phyloP scores from a whole-genome alignment of 2,888 invertebrate species.

The Teleiodes luculella region DNA sequence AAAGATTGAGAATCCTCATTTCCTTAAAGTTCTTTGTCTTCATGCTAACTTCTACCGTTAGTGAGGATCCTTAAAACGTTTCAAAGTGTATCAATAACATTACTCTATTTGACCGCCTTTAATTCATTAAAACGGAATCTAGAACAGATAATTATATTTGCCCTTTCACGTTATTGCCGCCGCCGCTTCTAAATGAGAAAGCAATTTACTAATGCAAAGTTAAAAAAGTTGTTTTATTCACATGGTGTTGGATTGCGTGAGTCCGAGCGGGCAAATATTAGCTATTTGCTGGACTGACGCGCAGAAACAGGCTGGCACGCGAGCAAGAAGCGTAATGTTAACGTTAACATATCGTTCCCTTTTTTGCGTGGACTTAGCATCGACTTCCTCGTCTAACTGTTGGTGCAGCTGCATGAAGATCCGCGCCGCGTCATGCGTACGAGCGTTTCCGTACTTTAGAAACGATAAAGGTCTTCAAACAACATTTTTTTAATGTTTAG shows the following conservation, averaged over 20 bases:
- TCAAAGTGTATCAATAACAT: not conserved
- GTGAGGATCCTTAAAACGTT: not conserved
- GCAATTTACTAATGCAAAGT: slow-evolving; percentile 8
- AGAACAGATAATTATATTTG: not conserved
- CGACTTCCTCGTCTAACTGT: slow-evolving; percentile 49
- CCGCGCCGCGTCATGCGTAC: slow-evolving; percentile 6
- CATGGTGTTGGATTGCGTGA: slow-evolving; percentile 6
- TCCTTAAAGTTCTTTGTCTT: not conserved
- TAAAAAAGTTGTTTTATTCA: slow-evolving; percentile 4
- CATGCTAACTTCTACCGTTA: not conserved
- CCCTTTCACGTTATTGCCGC: not conserved
- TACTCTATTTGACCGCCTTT: not conserved
- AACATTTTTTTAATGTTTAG: no score
- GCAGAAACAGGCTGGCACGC: slow-evolving; percentile 8
- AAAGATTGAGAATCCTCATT: not conserved
- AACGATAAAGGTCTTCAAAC: no score
- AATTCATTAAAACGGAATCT: no score
- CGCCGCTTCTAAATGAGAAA: slow-evolving; percentile 1
- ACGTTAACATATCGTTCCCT: slow-evolving; percentile 22
- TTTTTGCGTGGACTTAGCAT: slow-evolving; percentile 34
- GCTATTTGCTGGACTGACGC: slow-evolving; percentile 12
- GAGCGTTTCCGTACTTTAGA: not conserved
- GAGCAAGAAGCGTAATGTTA: slow-evolving; percentile 12
- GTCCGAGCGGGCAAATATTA: slow-evolving; percentile 8
- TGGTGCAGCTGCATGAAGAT: slow-evolving; percentile 58